Conservation (phyloP, 2,888 invertebrate genomes). For the Machimus rusticus region DNA sequence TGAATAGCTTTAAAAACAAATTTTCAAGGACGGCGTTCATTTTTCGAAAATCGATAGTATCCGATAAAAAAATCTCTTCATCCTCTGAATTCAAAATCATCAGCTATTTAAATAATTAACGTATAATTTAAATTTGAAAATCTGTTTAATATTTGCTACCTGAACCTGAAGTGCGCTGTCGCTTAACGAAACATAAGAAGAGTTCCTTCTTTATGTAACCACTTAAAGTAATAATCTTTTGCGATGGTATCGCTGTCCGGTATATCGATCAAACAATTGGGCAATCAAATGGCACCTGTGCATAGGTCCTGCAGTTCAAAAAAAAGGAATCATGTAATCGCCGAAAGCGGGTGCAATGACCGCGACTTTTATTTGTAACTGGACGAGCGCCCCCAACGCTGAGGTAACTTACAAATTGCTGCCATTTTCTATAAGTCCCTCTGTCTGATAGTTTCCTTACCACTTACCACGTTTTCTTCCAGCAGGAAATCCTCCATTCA, state of each 20-base stretch:
- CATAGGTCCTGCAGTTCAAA: not conserved
- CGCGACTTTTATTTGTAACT: not conserved
- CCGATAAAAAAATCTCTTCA: too few relatives aligned
- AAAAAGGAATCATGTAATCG: not conserved
- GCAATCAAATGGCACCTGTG: not conserved
- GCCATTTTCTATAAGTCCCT: not conserved
- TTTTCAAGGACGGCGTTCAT: too few relatives aligned
- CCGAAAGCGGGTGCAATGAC: conserved; percentile 2
- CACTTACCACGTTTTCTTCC: not conserved
- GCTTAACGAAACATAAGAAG: not conserved
- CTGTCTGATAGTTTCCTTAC: not conserved
- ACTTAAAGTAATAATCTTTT: not conserved
- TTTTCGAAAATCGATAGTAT: too few relatives aligned
- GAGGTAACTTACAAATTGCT: conserved; percentile 24
- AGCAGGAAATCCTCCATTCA: not conserved
- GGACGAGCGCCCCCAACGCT: not conserved
- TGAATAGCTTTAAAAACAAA: too few relatives aligned
- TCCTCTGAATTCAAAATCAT: too few relatives aligned
- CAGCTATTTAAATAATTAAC: not conserved
- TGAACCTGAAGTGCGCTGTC: not conserved
- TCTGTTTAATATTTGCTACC: not conserved
- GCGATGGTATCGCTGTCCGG: not conserved
- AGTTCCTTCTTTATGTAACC: not conserved
- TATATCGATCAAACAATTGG: conserved; percentile 2
- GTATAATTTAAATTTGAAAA: not conserved